Percentiles rank a stretch among this genome's conserved stretches.
Evolutionary conservation across 2,888 invertebrate genomes (phyloP).

Genomic region (Xanthorhoe designata): DNA sequence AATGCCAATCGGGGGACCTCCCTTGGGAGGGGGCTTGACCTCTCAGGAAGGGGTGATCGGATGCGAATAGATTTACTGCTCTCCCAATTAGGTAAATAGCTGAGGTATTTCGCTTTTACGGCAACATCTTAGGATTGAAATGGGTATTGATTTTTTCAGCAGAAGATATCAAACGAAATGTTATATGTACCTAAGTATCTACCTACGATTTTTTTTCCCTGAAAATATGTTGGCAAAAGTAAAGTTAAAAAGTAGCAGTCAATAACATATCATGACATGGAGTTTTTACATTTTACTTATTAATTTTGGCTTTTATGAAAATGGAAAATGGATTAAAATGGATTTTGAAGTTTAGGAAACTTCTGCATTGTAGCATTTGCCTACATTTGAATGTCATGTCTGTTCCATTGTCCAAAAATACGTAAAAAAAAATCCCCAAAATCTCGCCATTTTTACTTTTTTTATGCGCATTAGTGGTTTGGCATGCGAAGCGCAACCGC

Average conservation of each 20-base stretch:
- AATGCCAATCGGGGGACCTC: slow-evolving; percentile 65
- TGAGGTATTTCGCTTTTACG: slow-evolving; percentile 46
- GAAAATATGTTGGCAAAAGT: neutral
- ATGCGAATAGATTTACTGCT: slow-evolving; percentile 58
- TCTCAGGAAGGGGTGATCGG: slow-evolving; percentile 66
- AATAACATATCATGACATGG: too few relatives aligned
- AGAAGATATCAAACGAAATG: neutral
- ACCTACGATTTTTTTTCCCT: too few relatives aligned
- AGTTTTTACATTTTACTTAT: too few relatives aligned
- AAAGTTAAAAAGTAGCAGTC: too few relatives aligned
- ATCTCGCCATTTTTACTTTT: slow-evolving; percentile 2
- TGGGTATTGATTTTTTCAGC: neutral
- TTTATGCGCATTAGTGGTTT: slow-evolving; percentile 50
- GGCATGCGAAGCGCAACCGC: slow-evolving; percentile 59
- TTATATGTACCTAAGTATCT: neutral
- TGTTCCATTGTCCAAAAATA: slow-evolving; percentile 26
- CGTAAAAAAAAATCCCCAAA: slow-evolving; percentile 31
- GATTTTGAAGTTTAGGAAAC: too few relatives aligned
- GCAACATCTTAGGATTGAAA: slow-evolving; percentile 13
- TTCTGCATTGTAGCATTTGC: too few relatives aligned
- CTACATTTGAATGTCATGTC: slow-evolving; percentile 4
- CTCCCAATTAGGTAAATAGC: slow-evolving; percentile 68
- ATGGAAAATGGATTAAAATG: too few relatives aligned
- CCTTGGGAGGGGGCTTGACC: slow-evolving; percentile 65
- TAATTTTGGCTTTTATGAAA: too few relatives aligned